Evolutionary conservation across 2,113 vertebrate genomes (phyloP).

Genomic region (Pollimyrus isidori): DNA sequence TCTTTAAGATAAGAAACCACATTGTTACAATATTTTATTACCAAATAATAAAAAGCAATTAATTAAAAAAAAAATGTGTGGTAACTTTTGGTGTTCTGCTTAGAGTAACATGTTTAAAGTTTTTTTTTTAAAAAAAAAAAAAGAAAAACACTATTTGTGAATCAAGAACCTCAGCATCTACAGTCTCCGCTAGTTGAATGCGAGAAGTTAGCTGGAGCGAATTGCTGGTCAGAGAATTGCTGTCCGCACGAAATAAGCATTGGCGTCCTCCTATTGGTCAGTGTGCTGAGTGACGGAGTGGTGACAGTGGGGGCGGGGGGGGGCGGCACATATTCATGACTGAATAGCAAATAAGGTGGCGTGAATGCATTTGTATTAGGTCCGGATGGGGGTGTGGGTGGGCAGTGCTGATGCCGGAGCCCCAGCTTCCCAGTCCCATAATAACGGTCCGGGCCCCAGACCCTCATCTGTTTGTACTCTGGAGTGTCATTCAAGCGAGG

Average conservation of each 20-base stretch:
- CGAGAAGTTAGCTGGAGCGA: background rate
- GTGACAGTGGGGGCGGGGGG: background rate
- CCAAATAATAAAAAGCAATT: background rate
- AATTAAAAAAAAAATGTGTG: background rate
- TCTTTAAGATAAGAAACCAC: background rate
- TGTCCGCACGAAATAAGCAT: background rate
- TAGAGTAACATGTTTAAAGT: background rate
- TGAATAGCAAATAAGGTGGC: background rate
- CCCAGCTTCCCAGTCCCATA: background rate
- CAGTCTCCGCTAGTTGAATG: too few species aligned
- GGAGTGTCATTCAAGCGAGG: conserved; percentile 39
- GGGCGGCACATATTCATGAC: background rate
- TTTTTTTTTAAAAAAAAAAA: background rate
- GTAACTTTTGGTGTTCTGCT: background rate
- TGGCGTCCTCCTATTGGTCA: conserved; percentile 2
- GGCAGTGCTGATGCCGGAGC: background rate
- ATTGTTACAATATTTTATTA: background rate
- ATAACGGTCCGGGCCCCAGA: conserved; percentile 21
- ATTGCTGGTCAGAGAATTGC: background rate
- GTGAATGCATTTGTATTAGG: background rate
- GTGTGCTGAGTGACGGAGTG: background rate
- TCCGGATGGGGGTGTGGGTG: background rate
- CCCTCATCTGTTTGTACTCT: conserved; percentile 54
- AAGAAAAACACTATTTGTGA: background rate
- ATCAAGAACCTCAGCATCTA: background rate